phyloP scores from a whole-genome alignment of 2,797 vertebrate species.

The Chelonia mydas region DNA sequence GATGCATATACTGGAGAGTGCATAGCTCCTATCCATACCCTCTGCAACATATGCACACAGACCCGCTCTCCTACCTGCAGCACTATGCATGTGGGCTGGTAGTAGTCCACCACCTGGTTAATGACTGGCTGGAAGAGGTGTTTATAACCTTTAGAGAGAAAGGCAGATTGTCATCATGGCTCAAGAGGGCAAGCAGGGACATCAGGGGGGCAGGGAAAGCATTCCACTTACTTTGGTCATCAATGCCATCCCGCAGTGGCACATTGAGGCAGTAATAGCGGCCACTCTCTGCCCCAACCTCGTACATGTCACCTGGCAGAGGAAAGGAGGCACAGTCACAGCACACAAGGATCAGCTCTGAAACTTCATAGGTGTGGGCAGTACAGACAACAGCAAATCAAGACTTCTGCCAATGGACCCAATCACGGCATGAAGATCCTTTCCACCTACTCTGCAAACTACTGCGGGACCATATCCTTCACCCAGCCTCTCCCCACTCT shows the following conservation, averaged over 20 bases:
- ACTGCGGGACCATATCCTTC: not conserved
- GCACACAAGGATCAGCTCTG: not conserved
- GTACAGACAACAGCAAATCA: not conserved
- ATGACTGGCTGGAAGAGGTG: conserved; percentile 98
- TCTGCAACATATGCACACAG: accelerated
- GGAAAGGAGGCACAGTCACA: not conserved
- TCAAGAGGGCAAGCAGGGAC: not conserved
- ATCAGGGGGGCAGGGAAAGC: not conserved
- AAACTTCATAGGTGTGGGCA: not conserved
- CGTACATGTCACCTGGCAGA: conserved; percentile 96
- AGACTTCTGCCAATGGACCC: not conserved
- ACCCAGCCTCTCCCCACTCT: not conserved
- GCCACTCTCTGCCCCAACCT: conserved; percentile 97
- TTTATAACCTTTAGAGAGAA: conserved; percentile 90
- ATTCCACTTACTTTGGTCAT: conserved; percentile 93
- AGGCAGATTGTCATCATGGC: conserved; percentile 49
- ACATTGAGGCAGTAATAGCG: conserved; percentile 98
- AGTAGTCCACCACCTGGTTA: conserved; percentile 98
- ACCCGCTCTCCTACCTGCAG: conserved; percentile 88
- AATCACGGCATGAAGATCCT: not conserved
- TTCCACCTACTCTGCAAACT: not conserved
- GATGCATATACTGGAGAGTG: accelerated
- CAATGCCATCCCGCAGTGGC: conserved; percentile 95
- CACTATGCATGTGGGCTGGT: conserved; percentile 98
- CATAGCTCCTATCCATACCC: not conserved